A percentile compares a stretch with the other conserved stretches of the same genome.
These are phyloP conservation scores for Quadroppia sp. DNA, from an alignment of 2,888 invertebrate species.

Conservation along the genomic window DNA sequence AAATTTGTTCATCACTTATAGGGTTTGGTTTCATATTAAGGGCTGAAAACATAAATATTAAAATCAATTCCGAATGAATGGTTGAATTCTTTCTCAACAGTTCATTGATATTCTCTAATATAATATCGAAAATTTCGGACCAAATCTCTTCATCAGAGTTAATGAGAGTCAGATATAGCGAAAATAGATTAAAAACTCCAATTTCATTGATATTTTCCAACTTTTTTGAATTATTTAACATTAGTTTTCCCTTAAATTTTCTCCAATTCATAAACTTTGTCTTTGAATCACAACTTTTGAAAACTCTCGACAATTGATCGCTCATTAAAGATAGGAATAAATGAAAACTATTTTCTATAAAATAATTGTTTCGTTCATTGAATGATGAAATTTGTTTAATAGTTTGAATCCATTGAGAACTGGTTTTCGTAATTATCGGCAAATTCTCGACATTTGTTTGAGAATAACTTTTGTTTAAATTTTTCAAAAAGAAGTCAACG, in stretches of 20 bases:
- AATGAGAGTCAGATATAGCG: slow-evolving; percentile 22
- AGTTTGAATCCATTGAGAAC: slow-evolving; percentile 2
- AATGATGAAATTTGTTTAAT: background rate
- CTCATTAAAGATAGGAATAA: slow-evolving; percentile 10
- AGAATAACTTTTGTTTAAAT: background rate
- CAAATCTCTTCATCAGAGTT: background rate
- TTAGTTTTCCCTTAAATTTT: slow-evolving; percentile 14
- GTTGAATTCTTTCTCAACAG: background rate
- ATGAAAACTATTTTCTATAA: slow-evolving; percentile 20
- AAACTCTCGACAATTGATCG: background rate
- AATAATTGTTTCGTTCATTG: slow-evolving; percentile 9
- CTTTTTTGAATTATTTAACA: background rate
- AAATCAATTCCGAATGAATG: background rate
- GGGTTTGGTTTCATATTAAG: background rate
- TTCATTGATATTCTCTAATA: background rate
- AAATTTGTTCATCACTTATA: background rate
- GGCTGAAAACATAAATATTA: background rate
- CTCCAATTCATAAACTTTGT: background rate
- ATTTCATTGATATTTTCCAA: background rate
- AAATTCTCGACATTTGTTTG: background rate
- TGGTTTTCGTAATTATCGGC: background rate
- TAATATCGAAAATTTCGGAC: slow-evolving; percentile 2
- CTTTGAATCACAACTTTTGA: background rate
- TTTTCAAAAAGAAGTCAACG: slow-evolving; percentile 10
- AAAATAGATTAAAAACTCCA: slow-evolving; percentile 1